A percentile compares a stretch with the other conserved stretches of the same genome.
phyloP scores from a whole-genome alignment of 2,888 invertebrate species.

The Caenorhabditis becei region DNA sequence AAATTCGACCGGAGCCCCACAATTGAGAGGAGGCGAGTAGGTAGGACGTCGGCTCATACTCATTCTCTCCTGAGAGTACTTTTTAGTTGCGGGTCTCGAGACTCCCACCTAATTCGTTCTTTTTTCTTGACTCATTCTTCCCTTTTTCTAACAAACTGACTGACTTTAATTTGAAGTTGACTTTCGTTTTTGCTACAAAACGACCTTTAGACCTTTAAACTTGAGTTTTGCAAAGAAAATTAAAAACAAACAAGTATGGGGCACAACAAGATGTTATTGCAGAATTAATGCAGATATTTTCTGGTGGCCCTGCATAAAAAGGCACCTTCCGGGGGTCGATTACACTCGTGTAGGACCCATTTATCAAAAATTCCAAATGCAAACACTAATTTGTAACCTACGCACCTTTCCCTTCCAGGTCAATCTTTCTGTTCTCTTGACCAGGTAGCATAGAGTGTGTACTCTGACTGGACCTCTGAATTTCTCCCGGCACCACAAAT shows the following conservation, averaged over 20 bases:
- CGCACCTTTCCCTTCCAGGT: slow-evolving; percentile 44
- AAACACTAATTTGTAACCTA: slow-evolving; percentile 61
- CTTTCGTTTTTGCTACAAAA: slow-evolving; percentile 1
- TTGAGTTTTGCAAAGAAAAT: neutral
- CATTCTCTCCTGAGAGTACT: slow-evolving; percentile 15
- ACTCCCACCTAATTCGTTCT: slow-evolving; percentile 24
- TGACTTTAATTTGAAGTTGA: neutral
- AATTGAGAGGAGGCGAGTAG: slow-evolving; percentile 19
- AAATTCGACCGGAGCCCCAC: slow-evolving; percentile 33
- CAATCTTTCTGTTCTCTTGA: slow-evolving; percentile 31
- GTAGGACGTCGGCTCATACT: slow-evolving; percentile 18
- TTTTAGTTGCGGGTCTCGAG: slow-evolving; percentile 20
- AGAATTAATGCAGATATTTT: slow-evolving; percentile 4
- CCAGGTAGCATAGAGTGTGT: neutral
- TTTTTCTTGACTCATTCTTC: slow-evolving; percentile 11
- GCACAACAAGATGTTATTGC: slow-evolving; percentile 10
- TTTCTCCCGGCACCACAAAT: slow-evolving; percentile 10
- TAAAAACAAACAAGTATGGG: neutral
- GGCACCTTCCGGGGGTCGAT: slow-evolving; percentile 39
- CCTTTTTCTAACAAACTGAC: slow-evolving; percentile 5
- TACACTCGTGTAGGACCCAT: slow-evolving; percentile 40
- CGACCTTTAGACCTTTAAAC: neutral
- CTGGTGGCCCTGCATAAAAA: slow-evolving; percentile 8
- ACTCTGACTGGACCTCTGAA: slow-evolving; percentile 7
- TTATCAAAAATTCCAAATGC: slow-evolving; percentile 65